Evolutionary conservation across 2,113 vertebrate species (phyloP).

Genomic region (Shinisaurus crocodilurus): DNA sequence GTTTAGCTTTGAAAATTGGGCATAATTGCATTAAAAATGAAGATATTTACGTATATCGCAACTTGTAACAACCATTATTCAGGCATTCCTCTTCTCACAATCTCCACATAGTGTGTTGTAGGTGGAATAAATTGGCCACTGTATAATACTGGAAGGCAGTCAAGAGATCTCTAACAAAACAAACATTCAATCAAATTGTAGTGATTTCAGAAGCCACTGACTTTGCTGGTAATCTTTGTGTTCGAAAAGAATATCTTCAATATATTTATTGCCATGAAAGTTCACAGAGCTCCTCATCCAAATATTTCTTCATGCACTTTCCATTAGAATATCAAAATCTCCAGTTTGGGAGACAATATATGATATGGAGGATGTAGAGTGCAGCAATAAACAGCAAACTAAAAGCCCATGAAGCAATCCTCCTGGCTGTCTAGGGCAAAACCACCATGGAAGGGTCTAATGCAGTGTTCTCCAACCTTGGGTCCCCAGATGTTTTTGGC

Average conservation of each 20-base stretch:
- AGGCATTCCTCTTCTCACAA: background rate
- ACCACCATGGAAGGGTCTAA: constrained; percentile 63
- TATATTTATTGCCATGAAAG: constrained; percentile 68
- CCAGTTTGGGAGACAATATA: constrained; percentile 56
- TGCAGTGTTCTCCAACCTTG: no score
- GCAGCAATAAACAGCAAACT: constrained; percentile 63
- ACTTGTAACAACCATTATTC: constrained; percentile 10
- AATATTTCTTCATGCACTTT: constrained; percentile 70
- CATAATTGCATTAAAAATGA: background rate
- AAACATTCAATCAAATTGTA: constrained; percentile 68
- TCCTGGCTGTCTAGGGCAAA: constrained; percentile 62
- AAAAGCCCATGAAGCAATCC: constrained; percentile 53
- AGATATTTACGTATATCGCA: constrained; percentile 22
- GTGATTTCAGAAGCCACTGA: constrained; percentile 61
- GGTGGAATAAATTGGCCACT: constrained; percentile 73
- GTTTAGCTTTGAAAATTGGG: background rate
- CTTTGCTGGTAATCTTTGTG: constrained; percentile 47
- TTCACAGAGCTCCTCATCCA: constrained; percentile 67
- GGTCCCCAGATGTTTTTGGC: no score
- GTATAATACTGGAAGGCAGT: constrained; percentile 68
- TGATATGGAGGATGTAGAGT: constrained; percentile 59
- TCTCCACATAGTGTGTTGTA: constrained; percentile 51
- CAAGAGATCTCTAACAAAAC: constrained; percentile 70
- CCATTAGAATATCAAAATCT: constrained; percentile 67
- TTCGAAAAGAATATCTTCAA: constrained; percentile 56